These are phyloP conservation scores for Alviniconcha strummeri DNA, from an alignment of 2,888 invertebrate genomes.

Conservation along the genomic window DNA sequence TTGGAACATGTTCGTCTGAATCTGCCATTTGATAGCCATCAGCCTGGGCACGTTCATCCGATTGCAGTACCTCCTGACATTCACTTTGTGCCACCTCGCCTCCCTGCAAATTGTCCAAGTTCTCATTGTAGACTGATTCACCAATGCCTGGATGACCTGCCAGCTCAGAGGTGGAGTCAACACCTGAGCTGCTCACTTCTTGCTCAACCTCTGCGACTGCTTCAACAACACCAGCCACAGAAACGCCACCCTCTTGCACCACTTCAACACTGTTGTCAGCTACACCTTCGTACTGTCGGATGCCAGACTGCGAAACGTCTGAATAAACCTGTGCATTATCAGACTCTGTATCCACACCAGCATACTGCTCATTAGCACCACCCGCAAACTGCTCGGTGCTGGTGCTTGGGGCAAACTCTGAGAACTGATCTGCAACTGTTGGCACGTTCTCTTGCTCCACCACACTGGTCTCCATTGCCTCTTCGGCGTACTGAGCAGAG, in stretches of 20 bases:
- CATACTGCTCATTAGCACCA: not conserved
- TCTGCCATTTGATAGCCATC: not conserved
- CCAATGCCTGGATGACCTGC: not conserved
- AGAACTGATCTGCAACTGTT: not conserved
- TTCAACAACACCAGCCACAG: not conserved
- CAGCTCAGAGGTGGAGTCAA: not conserved
- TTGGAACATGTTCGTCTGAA: not conserved
- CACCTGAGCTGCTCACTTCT: constrained; percentile 11
- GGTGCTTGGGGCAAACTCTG: not conserved
- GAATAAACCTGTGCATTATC: not conserved
- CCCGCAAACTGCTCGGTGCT: not conserved
- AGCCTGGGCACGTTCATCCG: not conserved
- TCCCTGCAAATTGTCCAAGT: not conserved
- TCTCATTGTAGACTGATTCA: not conserved
- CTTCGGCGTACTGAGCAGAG: constrained; percentile 1
- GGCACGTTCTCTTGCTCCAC: not conserved
- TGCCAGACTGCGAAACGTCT: not conserved
- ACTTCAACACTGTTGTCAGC: not conserved
- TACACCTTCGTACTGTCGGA: not conserved
- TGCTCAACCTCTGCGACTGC: not conserved
- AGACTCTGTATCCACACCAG: not conserved
- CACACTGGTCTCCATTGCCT: constrained; percentile 2
- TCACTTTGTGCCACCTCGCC: not conserved
- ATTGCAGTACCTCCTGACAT: not conserved
- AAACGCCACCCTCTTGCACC: not conserved